phyloP scores from a whole-genome alignment of 2,797 vertebrate genomes.

The Cirrhinus mrigala region DNA sequence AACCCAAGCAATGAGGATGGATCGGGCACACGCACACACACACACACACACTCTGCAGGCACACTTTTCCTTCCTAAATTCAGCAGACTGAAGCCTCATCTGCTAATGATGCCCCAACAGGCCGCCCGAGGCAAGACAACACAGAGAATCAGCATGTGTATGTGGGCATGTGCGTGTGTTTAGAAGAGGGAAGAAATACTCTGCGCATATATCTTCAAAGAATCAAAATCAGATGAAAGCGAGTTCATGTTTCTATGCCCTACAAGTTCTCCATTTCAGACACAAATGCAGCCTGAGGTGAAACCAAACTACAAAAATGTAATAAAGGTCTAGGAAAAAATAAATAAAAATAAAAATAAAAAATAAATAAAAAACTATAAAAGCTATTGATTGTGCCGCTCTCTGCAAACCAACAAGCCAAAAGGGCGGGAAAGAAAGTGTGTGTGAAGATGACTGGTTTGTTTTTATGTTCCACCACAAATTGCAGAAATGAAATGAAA shows the following conservation, averaged over 20 bases:
- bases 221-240: slow-evolving; percentile 27
- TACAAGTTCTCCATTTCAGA: neutral
- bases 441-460: slow-evolving; percentile 35
- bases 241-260: neutral
- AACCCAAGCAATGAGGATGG: slow-evolving; percentile 36
- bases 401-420: slow-evolving; percentile 25
- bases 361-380: slow-evolving; percentile 48
- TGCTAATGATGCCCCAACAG: slow-evolving; percentile 50
- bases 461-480: slow-evolving; percentile 29
- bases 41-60: neutral
- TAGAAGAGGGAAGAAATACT: slow-evolving; percentile 1
- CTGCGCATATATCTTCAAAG: slow-evolving; percentile 26
- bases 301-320: slow-evolving; percentile 48
- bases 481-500: slow-evolving; percentile 22
- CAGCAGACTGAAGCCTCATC: slow-evolving; percentile 36
- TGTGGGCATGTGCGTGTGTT: slow-evolving; percentile 5
- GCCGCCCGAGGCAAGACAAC: slow-evolving; percentile 38
- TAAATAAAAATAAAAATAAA: too few relatives aligned
- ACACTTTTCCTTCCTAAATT: slow-evolving; percentile 40
- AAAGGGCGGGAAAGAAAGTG: slow-evolving; percentile 9
- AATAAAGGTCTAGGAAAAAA: slow-evolving; percentile 50
- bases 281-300: neutral
- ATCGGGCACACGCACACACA: slow-evolving; percentile 16
- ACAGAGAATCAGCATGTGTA: slow-evolving; percentile 30
- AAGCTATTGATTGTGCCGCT: slow-evolving; percentile 52